phyloP scores from a whole-genome alignment of 2,888 invertebrate species.

The Labia minor region DNA sequence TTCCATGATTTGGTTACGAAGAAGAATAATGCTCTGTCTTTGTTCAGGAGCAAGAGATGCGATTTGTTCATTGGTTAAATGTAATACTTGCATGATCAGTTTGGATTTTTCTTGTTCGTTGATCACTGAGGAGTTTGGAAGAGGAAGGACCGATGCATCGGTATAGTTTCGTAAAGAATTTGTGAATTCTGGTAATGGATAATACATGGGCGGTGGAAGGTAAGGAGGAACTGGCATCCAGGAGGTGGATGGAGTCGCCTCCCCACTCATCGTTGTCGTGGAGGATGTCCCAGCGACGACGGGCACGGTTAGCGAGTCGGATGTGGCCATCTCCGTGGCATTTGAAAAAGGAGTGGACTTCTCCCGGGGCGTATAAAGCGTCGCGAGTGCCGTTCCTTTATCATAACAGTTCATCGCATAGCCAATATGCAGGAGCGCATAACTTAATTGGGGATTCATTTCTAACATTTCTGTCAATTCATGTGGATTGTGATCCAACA shows the following conservation, averaged over 20 bases:
- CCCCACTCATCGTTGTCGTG: constrained; percentile 31
- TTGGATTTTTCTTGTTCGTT: constrained; percentile 95
- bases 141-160: constrained; percentile 29
- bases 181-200: constrained; percentile 20
- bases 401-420: constrained; percentile 99
- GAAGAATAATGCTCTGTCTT: constrained; percentile 83
- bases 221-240: neutral
- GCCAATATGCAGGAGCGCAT: constrained; percentile 92
- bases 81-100: constrained; percentile 95
- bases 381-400: constrained; percentile 79
- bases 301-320: constrained; percentile 24
- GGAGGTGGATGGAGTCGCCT: constrained; percentile 39
- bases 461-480: constrained; percentile 95
- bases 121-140: constrained; percentile 36
- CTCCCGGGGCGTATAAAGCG: constrained; percentile 71
- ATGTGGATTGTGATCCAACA: constrained; percentile 86
- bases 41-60: constrained; percentile 91
- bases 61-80: constrained; percentile 95
- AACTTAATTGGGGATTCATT: constrained; percentile 94
- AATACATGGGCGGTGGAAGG: neutral
- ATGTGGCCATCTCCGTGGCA: constrained; percentile 23
- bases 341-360: constrained; percentile 33
- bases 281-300: neutral
- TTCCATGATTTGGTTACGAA: constrained; percentile 93
- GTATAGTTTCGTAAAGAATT: constrained; percentile 19